phyloP scores from a whole-genome alignment of 2,113 vertebrate genomes.

The Ceyx margarethae region DNA sequence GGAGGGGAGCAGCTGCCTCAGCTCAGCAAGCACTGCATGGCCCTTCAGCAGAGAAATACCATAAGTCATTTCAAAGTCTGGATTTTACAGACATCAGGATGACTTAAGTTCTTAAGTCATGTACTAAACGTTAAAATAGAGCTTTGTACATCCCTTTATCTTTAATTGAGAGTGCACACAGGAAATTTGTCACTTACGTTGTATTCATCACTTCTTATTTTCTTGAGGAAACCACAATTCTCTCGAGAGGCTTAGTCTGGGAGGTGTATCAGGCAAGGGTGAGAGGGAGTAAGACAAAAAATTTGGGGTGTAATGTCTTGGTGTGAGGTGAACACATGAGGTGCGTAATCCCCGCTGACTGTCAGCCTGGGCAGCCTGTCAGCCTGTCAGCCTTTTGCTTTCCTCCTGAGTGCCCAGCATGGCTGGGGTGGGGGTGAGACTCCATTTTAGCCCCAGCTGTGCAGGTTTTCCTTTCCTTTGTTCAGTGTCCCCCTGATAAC shows the following conservation, averaged over 20 bases:
- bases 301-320: neutral
- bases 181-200: neutral
- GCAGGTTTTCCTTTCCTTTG: neutral
- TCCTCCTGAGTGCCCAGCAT: neutral
- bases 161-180: neutral
- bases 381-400: neutral
- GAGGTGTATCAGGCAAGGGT: neutral
- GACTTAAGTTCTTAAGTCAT: neutral
- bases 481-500: neutral
- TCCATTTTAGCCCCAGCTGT: neutral
- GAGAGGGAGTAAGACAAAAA: neutral
- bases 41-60: neutral
- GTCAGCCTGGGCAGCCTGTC: neutral
- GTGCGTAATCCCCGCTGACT: rapidly evolving
- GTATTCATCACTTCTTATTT: neutral
- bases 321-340: neutral
- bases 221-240: slow-evolving; percentile 29
- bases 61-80: neutral
- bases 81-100: neutral
- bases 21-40: neutral
- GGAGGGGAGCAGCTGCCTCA: neutral
- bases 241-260: neutral
- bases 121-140: neutral
- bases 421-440: too few relatives aligned
- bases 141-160: neutral